Base-by-base conservation (phyloP, 30 jellyfish, hydroid and myxozoan genomes). In the Cassiopea xamachana region DNA sequence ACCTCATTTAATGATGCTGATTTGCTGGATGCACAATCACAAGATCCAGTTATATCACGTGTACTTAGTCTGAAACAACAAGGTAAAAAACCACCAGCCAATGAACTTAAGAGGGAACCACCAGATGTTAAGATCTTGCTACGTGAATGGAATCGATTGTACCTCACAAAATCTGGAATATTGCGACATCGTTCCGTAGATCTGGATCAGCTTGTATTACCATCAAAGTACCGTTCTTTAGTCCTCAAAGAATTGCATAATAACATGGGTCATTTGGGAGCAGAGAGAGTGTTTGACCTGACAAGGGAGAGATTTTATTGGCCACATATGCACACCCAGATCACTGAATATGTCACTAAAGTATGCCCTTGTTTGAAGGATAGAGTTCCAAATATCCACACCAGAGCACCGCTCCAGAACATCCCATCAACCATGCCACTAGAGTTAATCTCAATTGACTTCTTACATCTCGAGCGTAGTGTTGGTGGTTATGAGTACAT, bases 221-320 rank as follows among this genome's bases (percentile, higher is more conserved):
- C 94, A 69, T 19, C 55, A 60, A 19, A 43, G 73, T 75, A 55
- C 47, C 82, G 76, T 47, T 58, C 3, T 15, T 16, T 87, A 14
- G 77, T 77, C 83, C 47, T 55, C n/a, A 61, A 75, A 48, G 79
- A 87, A 10, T 64, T 89, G 73, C 93, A 89, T 46, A 27, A 17
- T 50, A 59, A 83, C 73, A 82, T 81, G 78, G 96, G 91, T 15
- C 95, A 89, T 81, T 51, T 89, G 18, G 94, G 94, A 55, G 44
- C 80, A 16, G 93, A 82, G 8, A 67, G 95, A 51, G 88, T 74
- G 16, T 8, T 80, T 18, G 80, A 82, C 44, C 69, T 80, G 50
- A 60, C 81, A 12, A 27, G 89, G 44, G 47, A 79, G 93, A 10
- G 95, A 49, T 61, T 87, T 47, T 87, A 47, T 68, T 87, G 93